A percentile compares a stretch with the other conserved stretches of the same genome.
Conservation (phyloP, 2,113 vertebrate species). For the Labeo rohita region DNA sequence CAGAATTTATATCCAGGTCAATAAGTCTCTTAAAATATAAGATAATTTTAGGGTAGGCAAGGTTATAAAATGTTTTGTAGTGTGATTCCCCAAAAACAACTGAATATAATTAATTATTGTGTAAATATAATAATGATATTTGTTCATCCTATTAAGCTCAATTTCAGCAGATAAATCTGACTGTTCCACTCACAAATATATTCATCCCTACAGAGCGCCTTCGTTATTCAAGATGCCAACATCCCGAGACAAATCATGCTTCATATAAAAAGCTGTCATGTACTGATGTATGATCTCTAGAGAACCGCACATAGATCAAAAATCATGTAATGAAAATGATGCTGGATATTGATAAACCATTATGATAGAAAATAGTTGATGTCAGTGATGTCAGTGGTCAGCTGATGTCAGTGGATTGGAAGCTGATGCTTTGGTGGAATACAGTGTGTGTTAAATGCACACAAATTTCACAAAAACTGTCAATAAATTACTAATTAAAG, state of each 20-base stretch:
- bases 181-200: not conserved
- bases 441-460: not conserved
- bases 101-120: not conserved
- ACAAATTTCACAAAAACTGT: not conserved
- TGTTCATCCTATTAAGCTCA: not conserved
- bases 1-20: not conserved
- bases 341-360: conserved; percentile 31
- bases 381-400: not conserved
- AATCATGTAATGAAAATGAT: conserved; percentile 25
- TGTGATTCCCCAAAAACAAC: not conserved
- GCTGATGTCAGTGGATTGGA: not conserved
- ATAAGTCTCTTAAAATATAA: not conserved
- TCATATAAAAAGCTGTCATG: conserved; percentile 33
- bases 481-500: not conserved
- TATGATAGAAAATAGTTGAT: not conserved
- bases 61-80: not conserved
- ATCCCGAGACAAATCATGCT: conserved; percentile 3
- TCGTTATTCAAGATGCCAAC: conserved; percentile 8
- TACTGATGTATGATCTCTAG: conserved; percentile 31
- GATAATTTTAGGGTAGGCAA: not conserved
- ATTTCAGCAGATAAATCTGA: too few species aligned
- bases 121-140: not conserved
- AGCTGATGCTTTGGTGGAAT: not conserved
- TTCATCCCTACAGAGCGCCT: conserved; percentile 13
- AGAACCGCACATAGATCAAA: not conserved